Evolutionary conservation across 2,888 invertebrate species (phyloP).

Genomic region (Ophraella communa): DNA sequence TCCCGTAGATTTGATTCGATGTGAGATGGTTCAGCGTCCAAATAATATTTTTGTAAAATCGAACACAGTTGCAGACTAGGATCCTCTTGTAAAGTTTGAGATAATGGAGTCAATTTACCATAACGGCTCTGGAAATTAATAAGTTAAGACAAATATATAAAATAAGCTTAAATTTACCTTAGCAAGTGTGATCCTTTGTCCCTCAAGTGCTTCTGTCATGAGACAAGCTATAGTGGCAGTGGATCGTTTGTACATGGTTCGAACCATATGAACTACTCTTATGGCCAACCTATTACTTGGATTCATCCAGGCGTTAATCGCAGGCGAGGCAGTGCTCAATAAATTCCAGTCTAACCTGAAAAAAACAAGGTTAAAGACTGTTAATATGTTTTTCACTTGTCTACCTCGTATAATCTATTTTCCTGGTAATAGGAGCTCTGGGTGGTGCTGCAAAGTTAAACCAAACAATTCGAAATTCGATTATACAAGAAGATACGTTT

Average conservation of each 20-base stretch:
- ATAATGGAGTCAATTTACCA: constrained; percentile 84
- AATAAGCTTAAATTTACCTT: constrained; percentile 64
- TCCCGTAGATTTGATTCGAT: constrained; percentile 86
- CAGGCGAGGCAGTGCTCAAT: constrained; percentile 93
- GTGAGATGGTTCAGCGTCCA: constrained; percentile 76
- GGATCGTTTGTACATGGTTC: constrained; percentile 78
- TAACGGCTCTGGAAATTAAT: constrained; percentile 80
- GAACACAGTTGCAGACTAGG: constrained; percentile 93
- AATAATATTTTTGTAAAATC: constrained; percentile 83
- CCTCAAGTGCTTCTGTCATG: constrained; percentile 93
- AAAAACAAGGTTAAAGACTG: background rate
- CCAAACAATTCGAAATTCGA: constrained; percentile 91
- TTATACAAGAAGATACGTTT: constrained; percentile 84
- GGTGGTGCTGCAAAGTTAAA: constrained; percentile 98
- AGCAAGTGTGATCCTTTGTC: constrained; percentile 78
- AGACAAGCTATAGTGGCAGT: constrained; percentile 91
- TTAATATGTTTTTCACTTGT: background rate
- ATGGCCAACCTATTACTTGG: constrained; percentile 90
- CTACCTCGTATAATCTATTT: constrained; percentile 91
- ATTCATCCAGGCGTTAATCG: constrained; percentile 98
- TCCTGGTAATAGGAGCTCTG: constrained; percentile 89
- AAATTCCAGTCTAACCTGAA: constrained; percentile 92
- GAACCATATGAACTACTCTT: constrained; percentile 79
- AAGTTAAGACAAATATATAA: background rate
- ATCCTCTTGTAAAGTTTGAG: constrained; percentile 91